Conservation (phyloP, 2,888 invertebrate species). For the Volucella inanis region DNA sequence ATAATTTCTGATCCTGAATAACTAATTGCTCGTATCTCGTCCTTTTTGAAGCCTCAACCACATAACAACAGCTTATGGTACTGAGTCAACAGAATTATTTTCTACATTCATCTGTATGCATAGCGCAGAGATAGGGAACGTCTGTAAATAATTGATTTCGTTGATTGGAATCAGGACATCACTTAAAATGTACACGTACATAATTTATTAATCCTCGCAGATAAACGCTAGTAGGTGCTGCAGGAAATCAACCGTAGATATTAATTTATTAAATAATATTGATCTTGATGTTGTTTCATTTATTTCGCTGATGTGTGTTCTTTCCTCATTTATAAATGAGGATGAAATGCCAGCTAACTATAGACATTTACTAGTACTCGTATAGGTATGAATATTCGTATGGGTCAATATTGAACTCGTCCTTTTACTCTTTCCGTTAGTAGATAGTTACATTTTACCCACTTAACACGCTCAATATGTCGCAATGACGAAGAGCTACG, state of each 20-base stretch:
- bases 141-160: conserved; percentile 30
- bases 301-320: conserved; percentile 18
- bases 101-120: background rate
- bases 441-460: background rate
- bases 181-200: conserved; percentile 53
- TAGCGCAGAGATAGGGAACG: background rate
- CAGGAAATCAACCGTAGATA: conserved; percentile 47
- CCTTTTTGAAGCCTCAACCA: background rate
- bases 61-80: background rate
- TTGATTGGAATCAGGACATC: conserved; percentile 62
- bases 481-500: background rate
- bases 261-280: conserved; percentile 58
- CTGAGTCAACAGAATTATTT: background rate
- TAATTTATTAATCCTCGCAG: conserved; percentile 62
- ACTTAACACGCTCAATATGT: background rate
- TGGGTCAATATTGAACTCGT: conserved; percentile 14
- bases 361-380: background rate
- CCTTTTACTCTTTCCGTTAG: background rate
- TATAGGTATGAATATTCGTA: too few species aligned
- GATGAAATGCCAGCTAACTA: background rate
- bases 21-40: background rate
- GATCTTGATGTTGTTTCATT: conserved; percentile 40
- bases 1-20: background rate
- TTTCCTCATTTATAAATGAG: conserved; percentile 22
- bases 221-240: conserved; percentile 32